A percentile compares a stretch with the other conserved stretches of the same genome.
These are phyloP conservation scores for Crambe crambe DNA, from an alignment of 37 sponge, comb jelly and placozoan species.

Conservation along the genomic window DNA sequence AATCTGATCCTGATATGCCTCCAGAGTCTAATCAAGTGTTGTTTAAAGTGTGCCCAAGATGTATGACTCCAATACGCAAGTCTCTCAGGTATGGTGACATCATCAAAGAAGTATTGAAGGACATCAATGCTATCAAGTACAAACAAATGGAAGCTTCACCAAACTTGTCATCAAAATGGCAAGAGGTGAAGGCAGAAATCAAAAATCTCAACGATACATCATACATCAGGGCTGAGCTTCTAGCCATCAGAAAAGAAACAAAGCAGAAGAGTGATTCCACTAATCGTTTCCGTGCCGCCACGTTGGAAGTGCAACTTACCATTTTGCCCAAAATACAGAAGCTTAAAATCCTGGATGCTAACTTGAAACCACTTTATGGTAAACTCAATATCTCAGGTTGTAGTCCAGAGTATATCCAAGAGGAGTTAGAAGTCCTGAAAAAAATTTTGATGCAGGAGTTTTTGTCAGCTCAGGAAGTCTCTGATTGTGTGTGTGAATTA, in stretches of 20 bases:
- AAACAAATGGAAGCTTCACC: not conserved
- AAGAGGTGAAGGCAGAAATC: not conserved
- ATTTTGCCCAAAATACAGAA: conserved; percentile 12
- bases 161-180: not conserved
- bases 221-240: not conserved
- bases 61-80: conserved; percentile 67
- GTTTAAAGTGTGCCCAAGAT: conserved; percentile 81
- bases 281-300: not conserved
- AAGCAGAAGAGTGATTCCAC: too few species aligned
- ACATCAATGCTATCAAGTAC: conserved; percentile 71
- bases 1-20: not conserved
- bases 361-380: not conserved
- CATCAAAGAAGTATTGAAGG: conserved; percentile 57
- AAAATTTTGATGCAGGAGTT: conserved; percentile 31
- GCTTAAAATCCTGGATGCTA: not conserved
- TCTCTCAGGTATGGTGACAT: conserved; percentile 84
- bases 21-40: conserved; percentile 52
- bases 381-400: not conserved
- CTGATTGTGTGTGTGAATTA: conserved; percentile 55
- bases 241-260: not conserved
- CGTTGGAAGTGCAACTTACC: conserved; percentile 37
- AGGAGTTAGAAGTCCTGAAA: not conserved
- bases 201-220: not conserved
- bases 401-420: not conserved
- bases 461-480: conserved; percentile 46